These are phyloP conservation scores for Callipepla squamata DNA, from an alignment of 2,113 vertebrate species.

Conservation along the genomic window DNA sequence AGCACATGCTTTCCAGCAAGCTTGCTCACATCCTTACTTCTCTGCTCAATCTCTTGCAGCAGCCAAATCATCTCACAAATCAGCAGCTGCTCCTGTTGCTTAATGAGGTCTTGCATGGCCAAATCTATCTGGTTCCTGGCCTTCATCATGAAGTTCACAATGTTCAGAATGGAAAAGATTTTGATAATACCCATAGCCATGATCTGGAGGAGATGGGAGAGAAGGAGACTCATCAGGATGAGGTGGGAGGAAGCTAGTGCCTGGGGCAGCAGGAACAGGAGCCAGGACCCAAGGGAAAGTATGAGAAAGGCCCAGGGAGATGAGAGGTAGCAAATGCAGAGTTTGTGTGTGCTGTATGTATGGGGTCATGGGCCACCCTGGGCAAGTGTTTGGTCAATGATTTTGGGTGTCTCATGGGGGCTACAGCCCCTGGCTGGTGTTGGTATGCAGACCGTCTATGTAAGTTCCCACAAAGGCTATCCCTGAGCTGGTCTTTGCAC, in stretches of 20 bases:
- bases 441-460: neutral
- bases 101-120: neutral
- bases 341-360: rapidly evolving
- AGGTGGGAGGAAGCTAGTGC: neutral
- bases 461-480: neutral
- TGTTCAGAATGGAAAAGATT: neutral
- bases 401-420: neutral
- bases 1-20: neutral
- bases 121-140: rapidly evolving
- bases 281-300: rapidly evolving
- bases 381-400: neutral
- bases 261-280: neutral
- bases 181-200: neutral
- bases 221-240: neutral
- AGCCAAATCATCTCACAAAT: neutral
- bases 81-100: neutral
- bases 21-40: neutral
- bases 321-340: neutral
- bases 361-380: too few relatives aligned
- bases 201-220: neutral
- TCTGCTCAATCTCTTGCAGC: neutral
- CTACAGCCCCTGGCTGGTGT: neutral
- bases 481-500: neutral
- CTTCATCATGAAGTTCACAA: rapidly evolving
- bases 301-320: neutral